phyloP scores from a whole-genome alignment of 1,140 invertebrate genomes.

The Arctopsyche grandis region DNA sequence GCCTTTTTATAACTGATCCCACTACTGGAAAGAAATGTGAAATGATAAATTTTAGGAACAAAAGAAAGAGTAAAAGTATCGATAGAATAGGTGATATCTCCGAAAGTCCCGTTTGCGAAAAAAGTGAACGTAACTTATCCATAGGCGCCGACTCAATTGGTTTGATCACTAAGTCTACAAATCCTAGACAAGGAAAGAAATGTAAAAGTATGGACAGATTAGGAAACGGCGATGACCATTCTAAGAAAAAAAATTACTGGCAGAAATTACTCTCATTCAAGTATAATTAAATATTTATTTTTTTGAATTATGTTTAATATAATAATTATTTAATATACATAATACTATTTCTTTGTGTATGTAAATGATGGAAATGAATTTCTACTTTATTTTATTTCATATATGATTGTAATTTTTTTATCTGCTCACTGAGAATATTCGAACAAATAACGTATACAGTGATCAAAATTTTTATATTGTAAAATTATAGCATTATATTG shows the following conservation, averaged over 20 bases:
- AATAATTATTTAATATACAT: no score
- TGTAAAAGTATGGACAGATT: conserved; percentile 47
- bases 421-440: no score
- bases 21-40: conserved; percentile 9
- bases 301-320: background rate
- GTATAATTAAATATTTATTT: conserved; percentile 23
- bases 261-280: conserved; percentile 46
- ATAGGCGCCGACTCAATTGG: background rate
- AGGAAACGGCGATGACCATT: conserved; percentile 18
- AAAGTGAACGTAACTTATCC: conserved; percentile 5
- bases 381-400: no score
- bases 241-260: conserved; percentile 46
- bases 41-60: conserved; percentile 9
- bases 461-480: no score
- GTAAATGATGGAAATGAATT: no score
- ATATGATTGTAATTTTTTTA: no score
- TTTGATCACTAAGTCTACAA: background rate
- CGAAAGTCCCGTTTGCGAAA: conserved; percentile 15
- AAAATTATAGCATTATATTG: no score
- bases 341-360: no score
- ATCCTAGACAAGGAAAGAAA: conserved; percentile 42
- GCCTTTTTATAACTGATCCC: conserved; percentile 40
- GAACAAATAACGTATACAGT: no score
- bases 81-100: conserved; percentile 47
- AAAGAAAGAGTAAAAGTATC: conserved; percentile 49